A percentile compares a stretch with the other conserved stretches of the same genome.
Conservation (phyloP, 2,888 invertebrate genomes). For the Fragum sueziense region DNA sequence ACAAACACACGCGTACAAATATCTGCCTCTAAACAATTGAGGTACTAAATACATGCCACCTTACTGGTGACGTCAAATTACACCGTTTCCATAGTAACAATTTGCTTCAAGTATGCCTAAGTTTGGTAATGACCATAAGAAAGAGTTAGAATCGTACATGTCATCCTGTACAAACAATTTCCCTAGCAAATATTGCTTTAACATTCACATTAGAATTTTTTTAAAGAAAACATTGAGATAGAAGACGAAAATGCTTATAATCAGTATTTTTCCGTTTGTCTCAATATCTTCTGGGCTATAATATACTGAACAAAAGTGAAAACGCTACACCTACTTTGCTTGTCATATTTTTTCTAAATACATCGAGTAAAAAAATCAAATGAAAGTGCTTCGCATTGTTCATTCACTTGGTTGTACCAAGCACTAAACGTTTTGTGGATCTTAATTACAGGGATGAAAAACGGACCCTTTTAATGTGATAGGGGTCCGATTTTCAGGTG, state of each 20-base stretch:
- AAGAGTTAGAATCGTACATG: background rate
- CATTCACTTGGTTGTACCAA: too few species aligned
- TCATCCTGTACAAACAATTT: background rate
- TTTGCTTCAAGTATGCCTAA: background rate
- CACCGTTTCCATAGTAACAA: conserved; percentile 53
- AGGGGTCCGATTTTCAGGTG: too few species aligned
- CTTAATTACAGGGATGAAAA: too few species aligned
- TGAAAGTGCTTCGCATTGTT: too few species aligned
- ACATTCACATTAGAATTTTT: background rate
- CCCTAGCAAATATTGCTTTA: background rate
- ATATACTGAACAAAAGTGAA: too few species aligned
- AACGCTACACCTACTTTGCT: too few species aligned
- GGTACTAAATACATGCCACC: conserved; percentile 65
- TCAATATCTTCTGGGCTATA: too few species aligned
- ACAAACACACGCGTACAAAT: background rate
- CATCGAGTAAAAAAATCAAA: too few species aligned
- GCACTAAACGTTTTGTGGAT: too few species aligned
- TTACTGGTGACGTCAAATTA: conserved; percentile 61
- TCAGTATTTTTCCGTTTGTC: too few species aligned
- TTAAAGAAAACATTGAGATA: background rate
- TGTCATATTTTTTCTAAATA: too few species aligned
- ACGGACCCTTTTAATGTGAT: too few species aligned
- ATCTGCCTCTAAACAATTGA: conserved; percentile 62
- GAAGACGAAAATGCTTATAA: background rate
- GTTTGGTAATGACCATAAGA: background rate